A percentile compares a stretch with the other conserved stretches of the same genome.
These are phyloP conservation scores for Andrena flavipes DNA, from an alignment of 2,888 invertebrate species.

Conservation along the genomic window DNA sequence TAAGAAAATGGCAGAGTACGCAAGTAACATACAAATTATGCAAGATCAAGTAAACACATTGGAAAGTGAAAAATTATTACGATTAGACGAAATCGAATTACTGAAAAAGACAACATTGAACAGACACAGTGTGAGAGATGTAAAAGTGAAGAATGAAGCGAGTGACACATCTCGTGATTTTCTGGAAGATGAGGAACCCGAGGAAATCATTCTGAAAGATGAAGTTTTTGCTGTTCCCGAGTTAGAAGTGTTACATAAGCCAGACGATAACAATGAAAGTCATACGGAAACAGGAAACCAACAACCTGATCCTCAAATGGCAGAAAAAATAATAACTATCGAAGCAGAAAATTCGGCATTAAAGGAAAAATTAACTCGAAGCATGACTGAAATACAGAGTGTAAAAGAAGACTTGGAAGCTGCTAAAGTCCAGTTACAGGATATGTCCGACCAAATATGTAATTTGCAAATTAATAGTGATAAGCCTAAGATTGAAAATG, in stretches of 20 bases:
- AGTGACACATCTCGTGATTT: not conserved
- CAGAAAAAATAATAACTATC: slow-evolving; percentile 32
- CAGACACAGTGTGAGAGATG: not conserved
- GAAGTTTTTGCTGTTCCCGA: not conserved
- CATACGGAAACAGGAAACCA: slow-evolving; percentile 4
- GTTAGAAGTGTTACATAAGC: slow-evolving; percentile 6
- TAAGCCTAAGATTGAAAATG: not conserved
- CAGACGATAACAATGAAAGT: not conserved
- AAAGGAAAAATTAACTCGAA: slow-evolving; percentile 64
- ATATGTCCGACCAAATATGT: slow-evolving; percentile 61
- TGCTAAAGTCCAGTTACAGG: slow-evolving; percentile 66
- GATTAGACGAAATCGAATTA: slow-evolving; percentile 17
- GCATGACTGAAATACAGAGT: slow-evolving; percentile 57
- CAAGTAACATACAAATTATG: slow-evolving; percentile 38
- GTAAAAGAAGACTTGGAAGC: slow-evolving; percentile 63
- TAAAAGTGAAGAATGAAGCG: not conserved
- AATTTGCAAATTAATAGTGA: slow-evolving; percentile 49
- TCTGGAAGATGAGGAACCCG: not conserved
- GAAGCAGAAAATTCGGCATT: slow-evolving; percentile 68
- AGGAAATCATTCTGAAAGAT: slow-evolving; percentile 23
- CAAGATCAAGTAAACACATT: slow-evolving; percentile 48
- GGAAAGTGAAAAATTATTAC: slow-evolving; percentile 44
- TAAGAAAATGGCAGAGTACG: slow-evolving; percentile 24
- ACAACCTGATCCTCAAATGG: slow-evolving; percentile 32
- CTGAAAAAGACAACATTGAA: not conserved